Percentiles rank a stretch among this genome's conserved stretches.
These are phyloP conservation scores for Drosophila rubida DNA, from an alignment of 2,888 invertebrate species.

Conservation along the genomic window DNA sequence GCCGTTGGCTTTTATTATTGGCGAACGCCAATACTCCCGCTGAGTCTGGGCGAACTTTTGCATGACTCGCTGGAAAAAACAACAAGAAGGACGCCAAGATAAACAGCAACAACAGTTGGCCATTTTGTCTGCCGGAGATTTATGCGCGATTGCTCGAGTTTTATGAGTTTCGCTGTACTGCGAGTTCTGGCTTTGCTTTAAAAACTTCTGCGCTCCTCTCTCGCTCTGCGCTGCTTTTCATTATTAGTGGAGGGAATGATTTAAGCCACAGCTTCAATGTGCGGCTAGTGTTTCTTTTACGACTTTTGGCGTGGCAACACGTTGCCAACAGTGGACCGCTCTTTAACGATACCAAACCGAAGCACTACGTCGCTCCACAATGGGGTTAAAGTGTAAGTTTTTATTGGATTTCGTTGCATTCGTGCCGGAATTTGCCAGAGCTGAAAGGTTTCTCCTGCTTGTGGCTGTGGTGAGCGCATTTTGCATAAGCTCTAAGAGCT, in stretches of 20 bases:
- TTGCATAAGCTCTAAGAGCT: slow-evolving; percentile 25
- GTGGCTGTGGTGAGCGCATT: slow-evolving; percentile 18
- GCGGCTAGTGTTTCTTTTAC: slow-evolving; percentile 39
- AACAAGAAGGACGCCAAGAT: slow-evolving; percentile 16
- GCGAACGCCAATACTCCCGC: slow-evolving; percentile 36
- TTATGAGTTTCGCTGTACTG: slow-evolving; percentile 62
- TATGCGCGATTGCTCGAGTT: slow-evolving; percentile 71
- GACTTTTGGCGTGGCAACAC: slow-evolving; percentile 42
- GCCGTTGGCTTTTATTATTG: slow-evolving; percentile 64
- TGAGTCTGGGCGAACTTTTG: slow-evolving; percentile 41
- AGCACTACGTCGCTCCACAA: slow-evolving; percentile 4
- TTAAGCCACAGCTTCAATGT: slow-evolving; percentile 49
- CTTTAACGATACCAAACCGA: slow-evolving; percentile 12
- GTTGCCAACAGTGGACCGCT: slow-evolving; percentile 29
- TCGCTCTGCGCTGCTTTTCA: slow-evolving; percentile 21
- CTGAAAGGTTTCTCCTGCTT: neutral
- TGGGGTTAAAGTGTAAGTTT: slow-evolving; percentile 36
- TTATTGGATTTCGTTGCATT: slow-evolving; percentile 37
- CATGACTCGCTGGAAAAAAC: neutral
- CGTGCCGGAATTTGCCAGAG: slow-evolving; percentile 2
- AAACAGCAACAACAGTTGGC: slow-evolving; percentile 64
- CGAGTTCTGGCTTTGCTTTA: slow-evolving; percentile 48
- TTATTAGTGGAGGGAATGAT: slow-evolving; percentile 52
- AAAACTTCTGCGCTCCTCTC: slow-evolving; percentile 11
- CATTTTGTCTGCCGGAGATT: slow-evolving; percentile 76